Base-by-base conservation (phyloP, 1,140 invertebrate species). In the Apis florea region DNA sequence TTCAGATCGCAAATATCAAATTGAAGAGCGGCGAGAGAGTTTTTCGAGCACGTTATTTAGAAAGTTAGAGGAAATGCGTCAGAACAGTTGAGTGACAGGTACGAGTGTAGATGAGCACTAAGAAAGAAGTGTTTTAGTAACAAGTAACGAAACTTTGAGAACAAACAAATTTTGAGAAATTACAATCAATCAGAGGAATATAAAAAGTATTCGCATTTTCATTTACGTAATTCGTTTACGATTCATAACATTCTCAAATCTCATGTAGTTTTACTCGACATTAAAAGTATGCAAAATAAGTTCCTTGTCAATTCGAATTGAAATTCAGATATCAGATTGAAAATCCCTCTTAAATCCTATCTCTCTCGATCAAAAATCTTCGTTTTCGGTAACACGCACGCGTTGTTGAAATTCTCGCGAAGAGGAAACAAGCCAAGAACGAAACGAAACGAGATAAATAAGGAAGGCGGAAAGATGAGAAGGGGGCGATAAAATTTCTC, bases 401-500 rank as follows among this genome's bases (percentile, higher is more conserved):
- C 72, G 5, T 40, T 40, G 31, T 5, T 59, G 40, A 24, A 83
- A 83, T 71, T 66, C 26, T 71, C 47, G 17, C 53, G 15, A 17
- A 19, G 15, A 19, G 51, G 51, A 17, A n/a, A 24, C 12, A 8
- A 61, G 31, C 21, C 4, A 13, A 47, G 21, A 2, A 49, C 8
- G 0, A n/a, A 21, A n/a, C 24, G 24, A 26, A 24, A n/a, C n/a
- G 10, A 11, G 15, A 31, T 15, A 31, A 56, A 61, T 21, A 3
- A 19, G 61, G 51, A 73, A 56, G 13, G 49, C 5, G 56, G 63
- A 71, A 72, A 17, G 61, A 21, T 21, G 24, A 4, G 51, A 19
- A 10, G 51, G 21, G 3, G 54, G 31, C 21, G 68, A 84, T 84
- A 82, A 85, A 85, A 86, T 82, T 86, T 85, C 63, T 70, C 51